A percentile compares a stretch with the other conserved stretches of the same genome.
These are phyloP conservation scores for Xenotilapia flavipinnis DNA, from an alignment of 2,113 vertebrate genomes.

Conservation along the genomic window DNA sequence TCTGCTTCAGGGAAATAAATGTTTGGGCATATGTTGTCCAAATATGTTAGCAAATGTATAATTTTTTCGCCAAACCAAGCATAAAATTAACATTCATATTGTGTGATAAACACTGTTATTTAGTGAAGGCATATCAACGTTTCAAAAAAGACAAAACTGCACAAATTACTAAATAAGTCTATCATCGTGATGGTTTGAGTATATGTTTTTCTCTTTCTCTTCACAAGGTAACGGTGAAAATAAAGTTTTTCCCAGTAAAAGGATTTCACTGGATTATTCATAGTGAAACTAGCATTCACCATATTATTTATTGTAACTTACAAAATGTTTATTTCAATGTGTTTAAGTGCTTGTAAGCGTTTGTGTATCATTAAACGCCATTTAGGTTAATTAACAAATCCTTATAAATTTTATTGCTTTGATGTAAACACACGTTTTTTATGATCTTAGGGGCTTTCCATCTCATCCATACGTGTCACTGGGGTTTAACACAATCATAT, in stretches of 20 bases:
- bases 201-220: background rate
- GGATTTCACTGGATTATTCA: background rate
- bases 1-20: background rate
- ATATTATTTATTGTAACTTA: background rate
- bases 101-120: background rate
- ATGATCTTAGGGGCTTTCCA: background rate
- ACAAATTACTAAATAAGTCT: background rate
- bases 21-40: background rate
- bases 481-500: background rate
- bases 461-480: background rate
- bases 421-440: background rate
- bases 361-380: background rate
- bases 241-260: background rate
- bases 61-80: background rate
- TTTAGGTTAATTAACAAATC: background rate
- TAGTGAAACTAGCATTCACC: background rate
- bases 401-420: background rate
- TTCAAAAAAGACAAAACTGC: background rate
- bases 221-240: background rate
- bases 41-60: slow-evolving; percentile 1
- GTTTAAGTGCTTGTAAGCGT: background rate
- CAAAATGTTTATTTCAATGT: background rate
- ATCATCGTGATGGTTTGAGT: background rate
- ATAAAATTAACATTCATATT: background rate
- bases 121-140: background rate